Evolutionary conservation across 2,797 vertebrate genomes (phyloP), one percentile per base, ranked within the genome.

Genomic region (Vireo griseus): DNA sequence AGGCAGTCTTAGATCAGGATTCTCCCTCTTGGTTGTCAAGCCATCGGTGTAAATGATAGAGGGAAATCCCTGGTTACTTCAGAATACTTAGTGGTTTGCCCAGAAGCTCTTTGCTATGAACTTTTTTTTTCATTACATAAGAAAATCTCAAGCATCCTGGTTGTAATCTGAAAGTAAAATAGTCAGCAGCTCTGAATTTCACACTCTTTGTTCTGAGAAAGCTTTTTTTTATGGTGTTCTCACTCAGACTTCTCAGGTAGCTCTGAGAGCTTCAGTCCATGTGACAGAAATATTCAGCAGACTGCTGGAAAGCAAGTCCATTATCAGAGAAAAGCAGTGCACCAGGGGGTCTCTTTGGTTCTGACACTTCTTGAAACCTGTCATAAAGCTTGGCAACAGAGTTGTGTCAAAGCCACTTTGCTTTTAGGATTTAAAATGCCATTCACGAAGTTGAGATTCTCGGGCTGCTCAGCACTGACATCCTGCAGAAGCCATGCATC

Each of bases 51-150:
- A 67, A 73, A 74, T 88, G 80, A 78, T 67, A 48, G 33, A 54
- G 62, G 55, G 71, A 90, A 87, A 52, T 90, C 69, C 59, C 67
- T 93, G 25, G 37, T 95, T 94, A 69, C 62, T 91, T 95, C 73
- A 72, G n/a, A 72, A 66, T 80, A 35, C 67, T 76, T 88, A 33
- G 22, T 71, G 79, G 8, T 54, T 91, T 86, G n/a, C 85, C 80
- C n/a, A 61, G 68, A 89, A 91, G 58, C 58, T 17, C 73, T 95
- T 91, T 29, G 28, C 67, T 87, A 2, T 76, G 25, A 92, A 58
- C 17, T 47, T 10, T 71, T 65, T 65, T 68, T 72, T 71, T 50
- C 33, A 40, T 90, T 86, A n/a, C 25, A 40, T 79, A 71, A 58
- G 69, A 90, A 85, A 79, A 84, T 67, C 47, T 93, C 39, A 65